Evolutionary conservation across 2,797 vertebrate species (phyloP).

Genomic region (Tadarida brasiliensis): DNA sequence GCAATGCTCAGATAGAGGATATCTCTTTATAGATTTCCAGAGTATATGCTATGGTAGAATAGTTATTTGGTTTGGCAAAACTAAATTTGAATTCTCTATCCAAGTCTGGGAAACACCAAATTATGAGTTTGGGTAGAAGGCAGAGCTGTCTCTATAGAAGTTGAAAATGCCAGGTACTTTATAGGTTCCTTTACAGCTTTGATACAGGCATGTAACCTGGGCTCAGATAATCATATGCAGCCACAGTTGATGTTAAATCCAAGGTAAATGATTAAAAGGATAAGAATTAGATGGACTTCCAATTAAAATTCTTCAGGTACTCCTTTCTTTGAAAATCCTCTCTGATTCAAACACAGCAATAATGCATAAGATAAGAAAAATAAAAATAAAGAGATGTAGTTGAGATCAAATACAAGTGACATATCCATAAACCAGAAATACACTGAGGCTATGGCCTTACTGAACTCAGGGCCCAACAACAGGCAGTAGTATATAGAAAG

Average conservation of each 20-base stretch:
- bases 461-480: not conserved
- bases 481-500: not conserved
- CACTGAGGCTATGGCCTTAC: not conserved
- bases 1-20: not conserved
- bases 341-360: constrained; percentile 14
- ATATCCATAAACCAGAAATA: not conserved
- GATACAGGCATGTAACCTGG: not conserved
- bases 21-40: constrained; percentile 28
- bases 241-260: not conserved
- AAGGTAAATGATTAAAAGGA: constrained; percentile 42
- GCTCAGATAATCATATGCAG: not conserved
- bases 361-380: not conserved
- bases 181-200: not conserved
- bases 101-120: constrained; percentile 28
- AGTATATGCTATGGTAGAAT: not conserved
- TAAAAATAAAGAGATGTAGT: not conserved
- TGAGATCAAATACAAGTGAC: constrained; percentile 39
- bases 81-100: constrained; percentile 36
- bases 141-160: not conserved
- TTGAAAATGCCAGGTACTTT: not conserved
- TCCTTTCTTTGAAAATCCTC: constrained; percentile 37
- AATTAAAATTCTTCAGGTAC: constrained; percentile 30
- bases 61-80: constrained; percentile 35
- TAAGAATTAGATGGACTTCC: constrained; percentile 24
- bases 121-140: constrained; percentile 49